phyloP scores from a whole-genome alignment of 2,797 vertebrate species.

The Hemibagrus guttatus region DNA sequence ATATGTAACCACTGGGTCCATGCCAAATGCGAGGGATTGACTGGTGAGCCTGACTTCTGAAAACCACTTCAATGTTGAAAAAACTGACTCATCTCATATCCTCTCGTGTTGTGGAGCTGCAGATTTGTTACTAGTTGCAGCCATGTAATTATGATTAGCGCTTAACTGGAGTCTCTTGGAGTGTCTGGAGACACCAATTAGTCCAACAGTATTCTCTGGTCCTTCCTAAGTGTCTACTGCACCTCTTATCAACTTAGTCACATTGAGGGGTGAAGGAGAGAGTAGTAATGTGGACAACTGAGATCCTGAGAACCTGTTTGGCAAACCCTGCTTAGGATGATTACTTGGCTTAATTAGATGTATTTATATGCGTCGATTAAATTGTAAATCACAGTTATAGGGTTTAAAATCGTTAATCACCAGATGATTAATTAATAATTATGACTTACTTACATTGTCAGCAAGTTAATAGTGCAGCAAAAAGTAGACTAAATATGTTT shows the following conservation, averaged over 20 bases:
- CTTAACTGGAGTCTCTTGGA: not conserved
- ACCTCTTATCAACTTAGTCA: not conserved
- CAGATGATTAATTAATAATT: not conserved
- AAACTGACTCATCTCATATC: not conserved
- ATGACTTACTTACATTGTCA: not conserved
- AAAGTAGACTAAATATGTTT: not conserved
- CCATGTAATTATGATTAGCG: too few relatives aligned
- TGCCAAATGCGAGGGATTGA: slow-evolving; percentile 89
- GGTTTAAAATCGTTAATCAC: too few relatives aligned
- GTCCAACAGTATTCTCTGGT: not conserved
- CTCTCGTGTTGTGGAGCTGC: not conserved
- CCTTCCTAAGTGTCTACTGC: not conserved
- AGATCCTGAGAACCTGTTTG: not conserved
- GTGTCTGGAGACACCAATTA: too few relatives aligned
- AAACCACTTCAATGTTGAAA: not conserved
- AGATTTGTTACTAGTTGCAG: not conserved
- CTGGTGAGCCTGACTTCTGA: slow-evolving; percentile 70
- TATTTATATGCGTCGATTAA: not conserved
- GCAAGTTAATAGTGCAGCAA: not conserved
- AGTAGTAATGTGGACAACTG: not conserved
- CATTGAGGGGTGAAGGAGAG: not conserved
- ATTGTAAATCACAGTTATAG: not conserved
- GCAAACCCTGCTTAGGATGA: not conserved
- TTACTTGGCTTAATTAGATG: too few relatives aligned
- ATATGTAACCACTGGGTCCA: slow-evolving; percentile 94